Evolutionary conservation across 2,797 vertebrate species (phyloP).

Genomic region (Squalus acanthias): DNA sequence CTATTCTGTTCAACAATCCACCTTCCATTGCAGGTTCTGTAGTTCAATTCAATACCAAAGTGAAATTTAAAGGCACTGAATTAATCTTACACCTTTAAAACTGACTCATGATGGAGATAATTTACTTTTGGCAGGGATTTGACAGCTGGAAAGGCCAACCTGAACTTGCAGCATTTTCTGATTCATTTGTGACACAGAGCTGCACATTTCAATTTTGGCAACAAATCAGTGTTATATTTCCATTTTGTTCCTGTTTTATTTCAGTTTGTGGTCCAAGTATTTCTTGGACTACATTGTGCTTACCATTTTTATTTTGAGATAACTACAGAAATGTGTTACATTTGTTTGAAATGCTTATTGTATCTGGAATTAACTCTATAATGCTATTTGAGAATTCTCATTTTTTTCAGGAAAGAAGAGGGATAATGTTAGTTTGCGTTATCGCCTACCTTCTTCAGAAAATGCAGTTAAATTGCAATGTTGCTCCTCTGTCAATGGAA

Average conservation of each 20-base stretch:
- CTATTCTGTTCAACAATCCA: background rate
- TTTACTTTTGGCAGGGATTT: constrained; percentile 18
- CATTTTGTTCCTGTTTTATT: background rate
- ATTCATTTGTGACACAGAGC: background rate
- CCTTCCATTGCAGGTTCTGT: background rate
- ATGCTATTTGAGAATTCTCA: background rate
- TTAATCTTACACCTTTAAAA: background rate
- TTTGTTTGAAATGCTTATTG: background rate
- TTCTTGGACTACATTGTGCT: background rate
- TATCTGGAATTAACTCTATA: background rate
- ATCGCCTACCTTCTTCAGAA: background rate
- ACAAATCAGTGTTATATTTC: background rate
- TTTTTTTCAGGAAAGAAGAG: background rate
- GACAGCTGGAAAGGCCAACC: constrained; percentile 29
- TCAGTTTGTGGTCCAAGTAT: background rate
- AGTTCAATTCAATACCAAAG: background rate
- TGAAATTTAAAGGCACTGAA: background rate
- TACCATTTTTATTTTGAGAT: background rate
- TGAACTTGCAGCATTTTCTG: constrained; percentile 14
- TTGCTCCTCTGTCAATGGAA: background rate
- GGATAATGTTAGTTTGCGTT: background rate
- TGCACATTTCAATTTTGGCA: background rate
- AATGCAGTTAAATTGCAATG: background rate
- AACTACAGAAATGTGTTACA: background rate
- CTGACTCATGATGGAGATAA: background rate